Percentiles rank a stretch among this genome's conserved stretches.
phyloP scores from a whole-genome alignment of 1,140 invertebrate genomes.

The Panagrolaimus sp. region DNA sequence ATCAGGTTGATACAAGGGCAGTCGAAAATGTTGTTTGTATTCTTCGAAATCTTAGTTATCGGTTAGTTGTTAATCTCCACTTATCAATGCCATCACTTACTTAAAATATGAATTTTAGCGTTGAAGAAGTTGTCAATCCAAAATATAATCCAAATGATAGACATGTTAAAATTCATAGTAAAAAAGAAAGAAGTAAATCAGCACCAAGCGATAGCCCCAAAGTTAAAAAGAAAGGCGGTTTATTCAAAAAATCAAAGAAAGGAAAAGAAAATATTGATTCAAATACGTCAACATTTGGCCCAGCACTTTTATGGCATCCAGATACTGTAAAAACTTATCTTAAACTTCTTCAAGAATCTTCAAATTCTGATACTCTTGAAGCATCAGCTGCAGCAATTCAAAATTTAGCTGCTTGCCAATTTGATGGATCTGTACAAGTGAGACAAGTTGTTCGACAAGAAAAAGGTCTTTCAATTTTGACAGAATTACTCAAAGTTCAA shows the following conservation, averaged over 20 bases:
- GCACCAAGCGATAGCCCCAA: constrained; percentile 59
- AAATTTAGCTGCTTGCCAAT: constrained; percentile 86
- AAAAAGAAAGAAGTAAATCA: constrained; percentile 67
- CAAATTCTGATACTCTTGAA: constrained; percentile 92
- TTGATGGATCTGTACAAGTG: constrained; percentile 58
- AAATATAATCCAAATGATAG: constrained; percentile 75
- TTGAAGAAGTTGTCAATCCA: constrained; percentile 88
- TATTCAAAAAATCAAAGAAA: constrained; percentile 80
- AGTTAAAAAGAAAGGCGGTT: constrained; percentile 47
- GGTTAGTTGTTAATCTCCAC: too few relatives aligned
- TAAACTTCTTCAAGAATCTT: constrained; percentile 82
- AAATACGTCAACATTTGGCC: constrained; percentile 53
- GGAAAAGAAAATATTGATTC: constrained; percentile 57
- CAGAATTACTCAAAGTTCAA: constrained; percentile 89
- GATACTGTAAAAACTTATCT: constrained; percentile 86
- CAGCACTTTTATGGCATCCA: constrained; percentile 89
- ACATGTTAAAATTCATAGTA: constrained; percentile 52
- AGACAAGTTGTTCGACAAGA: constrained; percentile 89
- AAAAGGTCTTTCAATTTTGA: constrained; percentile 88
- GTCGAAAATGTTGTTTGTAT: constrained; percentile 98
- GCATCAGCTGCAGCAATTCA: constrained; percentile 93
- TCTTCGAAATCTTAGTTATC: constrained; percentile 86
- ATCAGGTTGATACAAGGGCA: constrained; percentile 93
- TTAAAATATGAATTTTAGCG: constrained; percentile 16
- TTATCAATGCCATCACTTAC: too few relatives aligned